phyloP scores from a whole-genome alignment of 2,888 invertebrate species.

The Perithous albicinctus region DNA sequence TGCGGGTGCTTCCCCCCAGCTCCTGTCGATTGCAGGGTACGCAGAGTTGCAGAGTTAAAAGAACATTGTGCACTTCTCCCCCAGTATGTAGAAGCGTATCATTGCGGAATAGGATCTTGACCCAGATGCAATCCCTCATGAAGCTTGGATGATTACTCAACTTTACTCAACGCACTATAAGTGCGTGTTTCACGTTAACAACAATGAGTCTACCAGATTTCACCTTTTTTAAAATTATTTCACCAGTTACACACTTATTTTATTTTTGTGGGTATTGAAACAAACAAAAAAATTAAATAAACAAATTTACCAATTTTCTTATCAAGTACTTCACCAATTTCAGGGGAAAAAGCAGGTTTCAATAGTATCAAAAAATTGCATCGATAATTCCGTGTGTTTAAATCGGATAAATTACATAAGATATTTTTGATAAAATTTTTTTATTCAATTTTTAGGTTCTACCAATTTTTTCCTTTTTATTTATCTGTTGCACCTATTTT shows the following conservation, averaged over 20 bases:
- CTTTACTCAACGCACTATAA: conserved; percentile 13
- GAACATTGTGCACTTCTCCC: conserved; percentile 18
- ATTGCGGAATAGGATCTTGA: conserved; percentile 63
- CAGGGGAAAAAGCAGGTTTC: too few species aligned
- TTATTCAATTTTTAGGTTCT: too few species aligned
- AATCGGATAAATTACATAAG: too few species aligned
- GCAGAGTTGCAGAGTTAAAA: not conserved
- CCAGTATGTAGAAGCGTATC: not conserved
- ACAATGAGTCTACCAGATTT: conserved; percentile 11
- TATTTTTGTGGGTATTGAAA: not conserved
- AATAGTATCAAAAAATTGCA: too few species aligned
- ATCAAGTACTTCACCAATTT: too few species aligned
- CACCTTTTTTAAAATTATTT: not conserved
- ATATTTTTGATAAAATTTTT: too few species aligned
- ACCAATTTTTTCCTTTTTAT: too few species aligned
- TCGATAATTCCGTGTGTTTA: too few species aligned
- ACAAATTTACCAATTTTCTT: not conserved
- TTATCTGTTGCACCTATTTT: too few species aligned
- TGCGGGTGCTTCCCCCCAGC: conserved; percentile 1
- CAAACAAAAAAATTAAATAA: not conserved
- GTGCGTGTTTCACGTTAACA: conserved; percentile 6
- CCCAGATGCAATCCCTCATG: conserved; percentile 52
- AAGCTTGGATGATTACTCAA: conserved; percentile 41
- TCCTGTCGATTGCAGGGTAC: conserved; percentile 7
- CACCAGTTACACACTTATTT: conserved; percentile 1